Conservation (phyloP, 2,797 vertebrate species). For the Typhlichthys eigenmanni region DNA sequence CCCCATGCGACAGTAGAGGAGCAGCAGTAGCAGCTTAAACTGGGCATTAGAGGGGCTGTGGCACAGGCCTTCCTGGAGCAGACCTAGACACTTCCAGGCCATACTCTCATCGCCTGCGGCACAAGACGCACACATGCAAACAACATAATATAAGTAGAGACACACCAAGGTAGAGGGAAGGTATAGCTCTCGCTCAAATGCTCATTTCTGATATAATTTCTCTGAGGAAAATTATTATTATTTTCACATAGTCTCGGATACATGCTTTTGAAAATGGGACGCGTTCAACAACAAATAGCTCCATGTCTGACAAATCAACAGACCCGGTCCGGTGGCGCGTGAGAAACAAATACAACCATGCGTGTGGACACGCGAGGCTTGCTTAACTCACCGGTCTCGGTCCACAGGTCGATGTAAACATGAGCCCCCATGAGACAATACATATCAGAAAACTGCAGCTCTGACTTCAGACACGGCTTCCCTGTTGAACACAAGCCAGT, state of each 20-base stretch:
- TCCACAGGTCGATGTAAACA: constrained; percentile 92
- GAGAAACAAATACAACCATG: no score
- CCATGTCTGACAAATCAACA: no score
- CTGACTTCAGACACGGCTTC: constrained; percentile 90
- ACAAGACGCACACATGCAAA: neutral
- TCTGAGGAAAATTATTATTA: no score
- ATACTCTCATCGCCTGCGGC: constrained; percentile 84
- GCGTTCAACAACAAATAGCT: no score
- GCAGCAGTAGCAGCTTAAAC: constrained; percentile 96
- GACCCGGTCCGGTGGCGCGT: no score
- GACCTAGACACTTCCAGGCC: constrained; percentile 85
- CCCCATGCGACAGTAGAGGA: constrained; percentile 91
- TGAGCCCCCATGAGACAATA: constrained; percentile 96
- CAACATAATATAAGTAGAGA: neutral
- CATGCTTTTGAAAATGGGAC: no score
- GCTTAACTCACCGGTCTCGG: constrained; percentile 80
- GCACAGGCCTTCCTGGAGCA: constrained; percentile 88
- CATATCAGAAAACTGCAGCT: constrained; percentile 95
- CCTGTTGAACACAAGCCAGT: constrained; percentile 66
- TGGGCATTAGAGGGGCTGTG: constrained; percentile 93
- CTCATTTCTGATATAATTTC: no score
- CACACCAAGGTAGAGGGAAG: neutral
- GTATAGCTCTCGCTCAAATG: no score
- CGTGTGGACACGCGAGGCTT: neutral
- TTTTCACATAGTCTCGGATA: no score